A percentile compares a stretch with the other conserved stretches of the same genome.
Evolutionary conservation across 1,140 invertebrate genomes (phyloP).

Genomic region (Drosophila pallidifrons): DNA sequence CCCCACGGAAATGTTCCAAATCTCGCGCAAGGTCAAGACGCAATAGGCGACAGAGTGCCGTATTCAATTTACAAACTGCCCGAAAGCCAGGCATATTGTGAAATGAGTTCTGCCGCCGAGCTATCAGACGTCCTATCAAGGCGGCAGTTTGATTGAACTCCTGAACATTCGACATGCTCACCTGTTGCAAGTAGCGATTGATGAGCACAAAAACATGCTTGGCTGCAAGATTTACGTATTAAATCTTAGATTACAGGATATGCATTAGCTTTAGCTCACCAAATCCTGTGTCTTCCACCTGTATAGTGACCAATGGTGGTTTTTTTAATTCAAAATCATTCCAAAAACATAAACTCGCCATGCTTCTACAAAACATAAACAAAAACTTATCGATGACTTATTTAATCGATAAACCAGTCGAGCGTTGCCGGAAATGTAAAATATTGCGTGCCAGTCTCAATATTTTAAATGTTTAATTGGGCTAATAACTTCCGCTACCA

Average conservation of each 20-base stretch:
- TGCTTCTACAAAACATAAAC: conserved; percentile 40
- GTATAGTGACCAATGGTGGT: conserved; percentile 72
- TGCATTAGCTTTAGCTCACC: conserved; percentile 35
- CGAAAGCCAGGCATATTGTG: conserved; percentile 69
- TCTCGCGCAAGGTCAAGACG: conserved; percentile 68
- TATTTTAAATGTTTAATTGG: neutral
- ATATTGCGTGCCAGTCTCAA: neutral
- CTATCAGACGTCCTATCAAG: conserved; percentile 71
- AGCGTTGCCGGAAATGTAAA: conserved; percentile 13
- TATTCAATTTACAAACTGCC: conserved; percentile 67
- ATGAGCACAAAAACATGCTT: conserved; percentile 62
- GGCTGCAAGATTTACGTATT: conserved; percentile 32
- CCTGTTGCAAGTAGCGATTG: conserved; percentile 61
- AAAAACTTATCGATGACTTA: conserved; percentile 21
- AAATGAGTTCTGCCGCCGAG: conserved; percentile 78
- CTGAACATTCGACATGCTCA: conserved; percentile 16
- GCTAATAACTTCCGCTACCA: neutral
- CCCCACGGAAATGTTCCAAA: conserved; percentile 62
- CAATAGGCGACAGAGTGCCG: conserved; percentile 68
- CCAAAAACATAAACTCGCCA: conserved; percentile 63
- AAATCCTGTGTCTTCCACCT: conserved; percentile 54
- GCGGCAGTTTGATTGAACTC: conserved; percentile 73
- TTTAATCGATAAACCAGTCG: neutral
- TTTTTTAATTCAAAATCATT: conserved; percentile 81
- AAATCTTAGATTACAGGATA: neutral